phyloP scores from a whole-genome alignment of 2,797 vertebrate genomes.

The Cyprinella venusta region DNA sequence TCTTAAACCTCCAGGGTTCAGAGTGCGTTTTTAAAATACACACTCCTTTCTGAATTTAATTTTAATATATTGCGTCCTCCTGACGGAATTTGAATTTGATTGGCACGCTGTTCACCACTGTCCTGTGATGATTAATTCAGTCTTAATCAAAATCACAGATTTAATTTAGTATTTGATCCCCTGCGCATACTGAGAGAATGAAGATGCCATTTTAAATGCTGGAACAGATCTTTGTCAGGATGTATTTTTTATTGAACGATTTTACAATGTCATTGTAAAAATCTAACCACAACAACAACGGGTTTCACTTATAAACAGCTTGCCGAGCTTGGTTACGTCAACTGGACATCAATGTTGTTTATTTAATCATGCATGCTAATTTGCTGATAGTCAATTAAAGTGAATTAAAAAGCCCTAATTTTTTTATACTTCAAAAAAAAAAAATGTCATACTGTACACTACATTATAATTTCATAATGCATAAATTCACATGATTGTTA shows the following conservation, averaged over 20 bases:
- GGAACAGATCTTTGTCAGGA: not conserved
- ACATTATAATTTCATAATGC: not conserved
- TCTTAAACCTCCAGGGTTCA: not conserved
- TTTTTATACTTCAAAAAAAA: too few species aligned
- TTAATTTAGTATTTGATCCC: slow-evolving; percentile 33
- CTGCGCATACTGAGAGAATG: slow-evolving; percentile 10
- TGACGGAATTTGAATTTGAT: slow-evolving; percentile 7
- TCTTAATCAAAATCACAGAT: slow-evolving; percentile 17
- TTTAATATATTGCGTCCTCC: not conserved
- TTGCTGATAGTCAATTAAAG: not conserved
- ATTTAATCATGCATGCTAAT: not conserved
- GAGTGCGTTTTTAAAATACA: not conserved
- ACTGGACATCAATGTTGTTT: not conserved
- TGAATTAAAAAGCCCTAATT: too few species aligned
- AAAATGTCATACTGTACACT: not conserved
- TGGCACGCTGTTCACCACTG: not conserved
- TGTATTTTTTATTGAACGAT: not conserved
- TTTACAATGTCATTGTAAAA: not conserved
- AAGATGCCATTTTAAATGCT: not conserved
- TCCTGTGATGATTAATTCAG: slow-evolving; percentile 15
- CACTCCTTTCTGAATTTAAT: not conserved
- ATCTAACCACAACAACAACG: not conserved
- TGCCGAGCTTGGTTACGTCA: not conserved
- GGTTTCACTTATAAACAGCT: not conserved
- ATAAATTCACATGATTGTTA: not conserved